A percentile compares a stretch with the other conserved stretches of the same genome.
phyloP scores from a whole-genome alignment of 2,888 invertebrate genomes.

The Coecobrya sp. region DNA sequence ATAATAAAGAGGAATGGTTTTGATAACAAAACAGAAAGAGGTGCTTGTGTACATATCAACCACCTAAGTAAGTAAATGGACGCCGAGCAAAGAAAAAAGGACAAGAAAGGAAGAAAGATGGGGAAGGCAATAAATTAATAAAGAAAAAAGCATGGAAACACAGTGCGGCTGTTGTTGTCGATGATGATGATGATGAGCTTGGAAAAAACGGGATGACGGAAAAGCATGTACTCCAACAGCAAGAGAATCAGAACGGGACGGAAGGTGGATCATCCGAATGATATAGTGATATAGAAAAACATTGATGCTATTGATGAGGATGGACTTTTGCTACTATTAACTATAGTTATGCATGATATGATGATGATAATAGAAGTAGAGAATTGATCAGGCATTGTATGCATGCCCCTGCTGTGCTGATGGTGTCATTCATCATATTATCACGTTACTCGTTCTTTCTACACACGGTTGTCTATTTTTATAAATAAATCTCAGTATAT shows the following conservation, averaged over 20 bases:
- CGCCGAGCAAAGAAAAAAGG: background rate
- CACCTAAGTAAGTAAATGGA: background rate
- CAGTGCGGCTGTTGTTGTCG: background rate
- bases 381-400: slow-evolving; percentile 5
- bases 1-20: background rate
- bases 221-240: slow-evolving; percentile 1
- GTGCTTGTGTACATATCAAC: slow-evolving; percentile 13
- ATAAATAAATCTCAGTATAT: slow-evolving; percentile 15
- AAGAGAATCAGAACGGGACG: background rate
- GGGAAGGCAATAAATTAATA: slow-evolving; percentile 37
- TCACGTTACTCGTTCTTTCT: slow-evolving; percentile 25
- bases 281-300: background rate
- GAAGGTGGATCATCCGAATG: slow-evolving; percentile 21
- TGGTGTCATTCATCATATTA: slow-evolving; percentile 43
- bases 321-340: background rate
- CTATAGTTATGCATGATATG: slow-evolving; percentile 17
- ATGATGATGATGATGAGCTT: background rate
- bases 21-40: background rate
- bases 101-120: slow-evolving; percentile 10
- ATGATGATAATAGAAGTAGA: background rate
- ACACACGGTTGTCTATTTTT: slow-evolving; percentile 1
- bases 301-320: background rate
- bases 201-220: background rate
- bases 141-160: slow-evolving; percentile 30
- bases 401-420: slow-evolving; percentile 15